Evolutionary conservation across 92 coral and sea anemone species (phyloP).

Genomic region (Paramuricea clavata): DNA sequence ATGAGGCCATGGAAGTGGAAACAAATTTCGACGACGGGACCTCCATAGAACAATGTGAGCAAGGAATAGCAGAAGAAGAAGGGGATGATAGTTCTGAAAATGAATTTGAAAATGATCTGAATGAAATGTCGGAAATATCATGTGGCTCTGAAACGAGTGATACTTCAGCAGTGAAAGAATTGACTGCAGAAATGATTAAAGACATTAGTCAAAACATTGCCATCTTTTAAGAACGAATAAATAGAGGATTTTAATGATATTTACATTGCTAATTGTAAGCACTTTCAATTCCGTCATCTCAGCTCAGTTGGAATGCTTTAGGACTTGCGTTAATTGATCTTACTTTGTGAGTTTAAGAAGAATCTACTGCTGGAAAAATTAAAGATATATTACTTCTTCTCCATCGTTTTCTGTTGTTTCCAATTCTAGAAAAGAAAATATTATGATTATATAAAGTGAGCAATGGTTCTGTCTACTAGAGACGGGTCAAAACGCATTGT

Average conservation of each 20-base stretch:
- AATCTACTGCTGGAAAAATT: neutral
- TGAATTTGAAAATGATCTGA: neutral
- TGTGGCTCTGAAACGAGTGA: neutral
- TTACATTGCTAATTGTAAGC: neutral
- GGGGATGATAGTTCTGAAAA: neutral
- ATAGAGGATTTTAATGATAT: neutral
- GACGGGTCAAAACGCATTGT: too few species aligned
- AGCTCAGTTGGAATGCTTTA: too few species aligned
- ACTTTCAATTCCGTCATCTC: too few species aligned
- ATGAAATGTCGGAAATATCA: neutral
- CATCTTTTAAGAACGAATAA: neutral
- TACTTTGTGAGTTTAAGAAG: too few species aligned
- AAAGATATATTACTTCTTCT: slow-evolving; percentile 36
- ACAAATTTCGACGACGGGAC: neutral
- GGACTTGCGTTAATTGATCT: too few species aligned
- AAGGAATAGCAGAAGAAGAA: neutral
- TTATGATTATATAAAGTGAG: too few species aligned
- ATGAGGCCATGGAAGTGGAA: neutral
- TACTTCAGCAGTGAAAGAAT: neutral
- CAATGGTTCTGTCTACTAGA: too few species aligned
- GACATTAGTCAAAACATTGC: neutral
- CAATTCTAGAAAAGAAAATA: slow-evolving; percentile 8
- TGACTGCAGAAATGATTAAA: neutral
- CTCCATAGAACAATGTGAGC: neutral
- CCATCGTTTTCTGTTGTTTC: slow-evolving; percentile 38